These are phyloP conservation scores for Oceanodroma leucorhoa DNA, from an alignment of 2,797 vertebrate genomes.

Conservation along the genomic window DNA sequence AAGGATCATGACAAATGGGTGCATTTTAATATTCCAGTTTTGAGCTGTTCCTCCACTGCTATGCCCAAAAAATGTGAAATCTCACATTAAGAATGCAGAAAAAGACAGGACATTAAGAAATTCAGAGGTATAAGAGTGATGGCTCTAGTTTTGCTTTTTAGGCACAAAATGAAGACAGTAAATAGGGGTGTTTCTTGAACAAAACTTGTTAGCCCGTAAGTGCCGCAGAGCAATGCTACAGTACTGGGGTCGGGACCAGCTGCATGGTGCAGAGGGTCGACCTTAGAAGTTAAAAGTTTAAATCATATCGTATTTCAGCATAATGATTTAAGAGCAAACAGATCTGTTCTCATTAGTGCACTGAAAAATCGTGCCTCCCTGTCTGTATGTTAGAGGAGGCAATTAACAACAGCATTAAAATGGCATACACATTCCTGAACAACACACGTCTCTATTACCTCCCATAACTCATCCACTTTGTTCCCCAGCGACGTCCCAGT, in stretches of 20 bases:
- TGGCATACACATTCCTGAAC: neutral
- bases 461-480: constrained; percentile 31
- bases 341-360: constrained; percentile 22
- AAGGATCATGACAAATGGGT: neutral
- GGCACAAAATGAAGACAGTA: neutral
- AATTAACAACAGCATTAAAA: constrained; percentile 27
- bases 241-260: neutral
- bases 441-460: neutral
- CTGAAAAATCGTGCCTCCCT: constrained; percentile 4
- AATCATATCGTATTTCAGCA: constrained; percentile 6
- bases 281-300: constrained; percentile 30
- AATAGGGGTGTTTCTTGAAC: neutral
- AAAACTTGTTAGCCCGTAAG: neutral
- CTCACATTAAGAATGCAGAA: neutral
- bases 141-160: neutral
- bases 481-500: neutral
- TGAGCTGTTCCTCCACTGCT: neutral
- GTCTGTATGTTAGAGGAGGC: constrained; percentile 1
- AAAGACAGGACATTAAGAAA: neutral
- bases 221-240: neutral
- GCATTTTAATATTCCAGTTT: neutral
- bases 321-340: constrained; percentile 38
- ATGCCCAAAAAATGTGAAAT: neutral
- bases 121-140: neutral
- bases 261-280: neutral